Evolutionary conservation across 2,888 invertebrate genomes (phyloP).

Genomic region (Rhagonycha lutea): DNA sequence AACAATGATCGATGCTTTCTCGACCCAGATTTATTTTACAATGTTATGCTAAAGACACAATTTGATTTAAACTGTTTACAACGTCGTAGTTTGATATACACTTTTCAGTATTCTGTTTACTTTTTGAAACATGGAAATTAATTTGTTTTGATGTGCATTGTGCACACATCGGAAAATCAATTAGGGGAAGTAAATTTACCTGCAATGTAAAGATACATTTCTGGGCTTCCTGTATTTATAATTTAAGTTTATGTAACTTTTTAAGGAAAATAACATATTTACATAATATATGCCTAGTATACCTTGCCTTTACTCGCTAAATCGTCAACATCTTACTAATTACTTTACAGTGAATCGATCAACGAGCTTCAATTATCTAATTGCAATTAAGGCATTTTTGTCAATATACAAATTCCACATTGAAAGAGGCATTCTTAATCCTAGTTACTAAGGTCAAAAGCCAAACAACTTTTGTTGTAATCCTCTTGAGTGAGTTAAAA

Average conservation of each 20-base stretch:
- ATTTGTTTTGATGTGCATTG: neutral
- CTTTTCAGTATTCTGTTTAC: neutral
- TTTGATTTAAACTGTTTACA: neutral
- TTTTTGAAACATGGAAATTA: neutral
- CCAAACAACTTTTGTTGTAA: too few species aligned
- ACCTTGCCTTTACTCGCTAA: too few species aligned
- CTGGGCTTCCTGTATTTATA: neutral
- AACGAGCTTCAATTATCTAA: too few species aligned
- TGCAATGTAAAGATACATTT: neutral
- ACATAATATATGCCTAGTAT: too few species aligned
- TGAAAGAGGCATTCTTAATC: too few species aligned
- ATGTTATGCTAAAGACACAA: neutral
- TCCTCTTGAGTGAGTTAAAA: too few species aligned
- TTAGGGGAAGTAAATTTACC: neutral
- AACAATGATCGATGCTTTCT: neutral
- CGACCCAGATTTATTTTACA: neutral
- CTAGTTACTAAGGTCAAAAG: too few species aligned
- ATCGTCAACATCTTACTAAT: too few species aligned
- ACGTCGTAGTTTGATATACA: neutral
- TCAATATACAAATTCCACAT: too few species aligned
- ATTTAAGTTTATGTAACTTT: neutral
- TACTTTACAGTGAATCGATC: too few species aligned
- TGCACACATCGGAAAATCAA: neutral
- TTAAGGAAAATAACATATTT: neutral
- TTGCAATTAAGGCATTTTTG: too few species aligned